Percentiles rank a stretch among this genome's conserved stretches.
Conservation (phyloP, 1,140 invertebrate species). For the Trichonephila inaurata region DNA sequence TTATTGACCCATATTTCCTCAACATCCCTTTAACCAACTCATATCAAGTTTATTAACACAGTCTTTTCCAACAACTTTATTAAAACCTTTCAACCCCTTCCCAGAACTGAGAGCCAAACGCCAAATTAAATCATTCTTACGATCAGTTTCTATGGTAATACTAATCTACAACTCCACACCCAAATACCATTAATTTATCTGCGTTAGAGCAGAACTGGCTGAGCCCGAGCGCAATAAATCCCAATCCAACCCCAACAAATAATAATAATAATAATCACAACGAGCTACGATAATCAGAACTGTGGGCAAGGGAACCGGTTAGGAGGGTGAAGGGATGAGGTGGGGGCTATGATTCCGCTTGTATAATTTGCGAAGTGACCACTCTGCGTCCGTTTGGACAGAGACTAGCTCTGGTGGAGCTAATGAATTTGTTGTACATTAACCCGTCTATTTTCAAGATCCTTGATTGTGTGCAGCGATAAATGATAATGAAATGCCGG, state of each 20-base stretch:
- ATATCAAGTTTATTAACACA: background rate
- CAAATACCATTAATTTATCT: conserved; percentile 15
- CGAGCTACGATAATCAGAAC: conserved; percentile 30
- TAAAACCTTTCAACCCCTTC: background rate
- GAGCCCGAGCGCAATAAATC: conserved; percentile 18
- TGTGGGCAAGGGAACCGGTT: too few species aligned
- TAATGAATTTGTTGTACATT: conserved; percentile 68
- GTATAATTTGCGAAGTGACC: conserved; percentile 57
- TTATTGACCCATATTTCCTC: too few species aligned
- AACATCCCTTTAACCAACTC: too few species aligned
- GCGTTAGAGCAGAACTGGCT: background rate
- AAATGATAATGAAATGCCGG: conserved; percentile 59
- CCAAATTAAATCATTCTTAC: conserved; percentile 18
- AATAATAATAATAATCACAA: conserved; percentile 36
- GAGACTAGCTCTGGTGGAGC: background rate
- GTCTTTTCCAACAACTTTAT: background rate
- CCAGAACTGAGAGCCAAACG: background rate
- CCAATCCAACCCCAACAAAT: background rate
- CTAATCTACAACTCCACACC: conserved; percentile 26
- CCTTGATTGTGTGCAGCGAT: conserved; percentile 41
- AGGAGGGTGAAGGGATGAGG: too few species aligned
- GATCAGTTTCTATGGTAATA: background rate
- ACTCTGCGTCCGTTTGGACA: conserved; percentile 13
- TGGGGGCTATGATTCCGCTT: background rate
- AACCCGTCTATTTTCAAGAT: conserved; percentile 50